phyloP scores from a whole-genome alignment of 1,140 invertebrate genomes.

The Gyrodactylus bullatarudis region DNA sequence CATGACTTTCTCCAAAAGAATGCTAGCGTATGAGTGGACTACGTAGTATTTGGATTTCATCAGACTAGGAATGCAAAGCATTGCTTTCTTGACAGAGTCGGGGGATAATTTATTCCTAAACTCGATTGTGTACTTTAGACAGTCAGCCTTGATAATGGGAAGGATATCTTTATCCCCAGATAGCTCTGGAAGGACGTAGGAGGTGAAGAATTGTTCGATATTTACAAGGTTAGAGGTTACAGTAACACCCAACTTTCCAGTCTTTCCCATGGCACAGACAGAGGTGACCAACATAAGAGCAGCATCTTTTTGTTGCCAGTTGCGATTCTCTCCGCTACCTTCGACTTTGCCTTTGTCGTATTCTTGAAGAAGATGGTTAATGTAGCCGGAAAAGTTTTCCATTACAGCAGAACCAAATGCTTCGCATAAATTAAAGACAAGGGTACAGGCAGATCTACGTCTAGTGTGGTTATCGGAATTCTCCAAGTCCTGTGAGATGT shows the following conservation, averaged over 20 bases:
- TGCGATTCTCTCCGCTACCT: constrained; percentile 29
- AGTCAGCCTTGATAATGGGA: constrained; percentile 67
- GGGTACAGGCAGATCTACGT: constrained; percentile 63
- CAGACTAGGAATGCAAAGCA: constrained; percentile 43
- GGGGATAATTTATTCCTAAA: constrained; percentile 41
- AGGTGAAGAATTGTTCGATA: constrained; percentile 44
- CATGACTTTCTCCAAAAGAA: constrained; percentile 52
- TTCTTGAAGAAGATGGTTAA: constrained; percentile 27
- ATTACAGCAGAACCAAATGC: constrained; percentile 69
- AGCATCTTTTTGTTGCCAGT: constrained; percentile 74
- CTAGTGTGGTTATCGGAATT: constrained; percentile 88
- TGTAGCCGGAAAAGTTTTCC: constrained; percentile 55
- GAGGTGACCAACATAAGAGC: constrained; percentile 79
- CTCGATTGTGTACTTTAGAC: constrained; percentile 73
- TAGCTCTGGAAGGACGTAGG: constrained; percentile 51
- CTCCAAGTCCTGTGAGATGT: constrained; percentile 76
- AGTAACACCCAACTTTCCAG: constrained; percentile 44
- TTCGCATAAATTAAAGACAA: constrained; percentile 51
- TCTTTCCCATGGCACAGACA: constrained; percentile 53
- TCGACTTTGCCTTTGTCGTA: constrained; percentile 23
- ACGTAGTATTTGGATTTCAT: constrained; percentile 36
- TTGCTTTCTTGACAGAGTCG: constrained; percentile 29
- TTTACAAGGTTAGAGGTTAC: constrained; percentile 55
- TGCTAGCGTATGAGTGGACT: constrained; percentile 69
- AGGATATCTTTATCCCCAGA: constrained; percentile 38